phyloP scores from a whole-genome alignment of 2,113 vertebrate genomes.

The Eptesicus fuscus region DNA sequence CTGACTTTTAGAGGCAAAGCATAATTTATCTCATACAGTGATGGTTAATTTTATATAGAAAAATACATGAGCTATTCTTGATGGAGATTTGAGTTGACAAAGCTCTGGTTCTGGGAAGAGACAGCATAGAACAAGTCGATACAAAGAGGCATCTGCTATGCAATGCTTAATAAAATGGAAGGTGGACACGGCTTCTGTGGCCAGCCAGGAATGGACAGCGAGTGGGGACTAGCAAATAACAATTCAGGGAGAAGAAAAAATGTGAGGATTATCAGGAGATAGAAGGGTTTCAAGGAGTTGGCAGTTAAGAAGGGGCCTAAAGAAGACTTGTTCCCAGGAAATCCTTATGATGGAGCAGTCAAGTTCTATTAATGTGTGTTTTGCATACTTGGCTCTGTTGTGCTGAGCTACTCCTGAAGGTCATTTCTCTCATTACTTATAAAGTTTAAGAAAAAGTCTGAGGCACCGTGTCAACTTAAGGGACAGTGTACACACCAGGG shows the following conservation, averaged over 20 bases:
- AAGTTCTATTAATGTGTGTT: fast-evolving
- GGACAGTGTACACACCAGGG: background rate
- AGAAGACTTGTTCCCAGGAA: background rate
- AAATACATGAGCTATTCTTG: background rate
- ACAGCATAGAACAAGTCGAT: background rate
- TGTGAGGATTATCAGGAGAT: background rate
- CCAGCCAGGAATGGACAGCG: background rate
- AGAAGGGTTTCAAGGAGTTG: background rate
- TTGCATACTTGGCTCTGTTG: background rate
- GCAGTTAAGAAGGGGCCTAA: background rate
- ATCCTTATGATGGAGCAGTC: background rate
- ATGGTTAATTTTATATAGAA: background rate
- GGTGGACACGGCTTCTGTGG: background rate
- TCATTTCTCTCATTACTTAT: background rate
- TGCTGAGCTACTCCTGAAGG: background rate
- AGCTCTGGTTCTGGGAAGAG: background rate
- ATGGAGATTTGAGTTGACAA: background rate
- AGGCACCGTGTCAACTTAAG: background rate
- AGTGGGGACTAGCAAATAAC: background rate
- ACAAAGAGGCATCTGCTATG: background rate
- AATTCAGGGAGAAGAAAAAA: background rate
- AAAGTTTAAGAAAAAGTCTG: background rate
- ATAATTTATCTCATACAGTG: background rate
- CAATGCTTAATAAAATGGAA: background rate
- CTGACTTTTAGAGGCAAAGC: background rate